Conservation (phyloP, 1,140 invertebrate genomes). For the Armadillidium nasatum region DNA sequence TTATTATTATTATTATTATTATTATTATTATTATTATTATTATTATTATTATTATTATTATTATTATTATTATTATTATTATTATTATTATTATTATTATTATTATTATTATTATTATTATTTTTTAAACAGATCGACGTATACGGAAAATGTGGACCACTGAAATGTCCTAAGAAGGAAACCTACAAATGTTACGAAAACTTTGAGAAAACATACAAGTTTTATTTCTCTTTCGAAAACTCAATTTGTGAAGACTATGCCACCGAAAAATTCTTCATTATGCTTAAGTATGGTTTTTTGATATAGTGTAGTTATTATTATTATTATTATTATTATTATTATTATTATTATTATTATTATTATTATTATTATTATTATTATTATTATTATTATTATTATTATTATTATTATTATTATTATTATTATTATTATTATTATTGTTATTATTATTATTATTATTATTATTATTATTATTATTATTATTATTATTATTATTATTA, state of each 20-base stretch:
- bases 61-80: not conserved
- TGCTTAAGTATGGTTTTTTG: slow-evolving; percentile 40
- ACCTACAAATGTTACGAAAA: slow-evolving; percentile 23
- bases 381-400: too few relatives aligned
- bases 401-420: too few relatives aligned
- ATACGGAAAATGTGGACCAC: slow-evolving; percentile 52
- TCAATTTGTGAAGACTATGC: slow-evolving; percentile 49
- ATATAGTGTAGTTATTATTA: too few relatives aligned
- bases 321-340: too few relatives aligned
- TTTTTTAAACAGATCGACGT: slow-evolving; percentile 52
- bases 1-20: too few relatives aligned
- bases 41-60: not conserved
- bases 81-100: not conserved
- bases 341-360: too few relatives aligned
- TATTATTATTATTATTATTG: too few relatives aligned
- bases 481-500: too few relatives aligned
- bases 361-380: too few relatives aligned
- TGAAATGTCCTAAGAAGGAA: slow-evolving; percentile 40
- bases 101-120: not conserved
- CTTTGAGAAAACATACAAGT: slow-evolving; percentile 48
- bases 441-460: too few relatives aligned
- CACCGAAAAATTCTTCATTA: slow-evolving; percentile 48
- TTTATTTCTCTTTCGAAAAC: slow-evolving; percentile 55
- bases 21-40: slow-evolving; percentile 11
- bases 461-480: too few relatives aligned